These are phyloP conservation scores for Bettongia penicillata DNA, from an alignment of 2,113 vertebrate species.

Conservation along the genomic window DNA sequence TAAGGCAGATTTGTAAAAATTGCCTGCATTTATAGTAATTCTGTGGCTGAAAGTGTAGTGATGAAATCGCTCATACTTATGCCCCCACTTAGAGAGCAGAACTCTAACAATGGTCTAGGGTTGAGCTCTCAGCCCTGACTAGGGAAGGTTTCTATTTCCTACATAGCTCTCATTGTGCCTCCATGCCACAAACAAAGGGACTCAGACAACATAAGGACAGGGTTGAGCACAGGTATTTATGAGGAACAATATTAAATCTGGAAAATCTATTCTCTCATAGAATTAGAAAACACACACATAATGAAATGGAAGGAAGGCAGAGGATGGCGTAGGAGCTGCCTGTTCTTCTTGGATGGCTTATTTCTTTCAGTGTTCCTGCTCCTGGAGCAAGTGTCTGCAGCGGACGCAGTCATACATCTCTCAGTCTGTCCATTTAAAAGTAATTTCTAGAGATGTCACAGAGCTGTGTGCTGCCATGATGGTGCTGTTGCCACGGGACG, in stretches of 20 bases:
- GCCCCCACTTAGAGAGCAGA: background rate
- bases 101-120: too few relatives aligned
- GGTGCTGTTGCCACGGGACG: background rate
- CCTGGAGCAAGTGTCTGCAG: too few relatives aligned
- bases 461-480: background rate
- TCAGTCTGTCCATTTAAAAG: background rate
- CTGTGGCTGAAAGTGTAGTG: background rate
- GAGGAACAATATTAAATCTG: background rate
- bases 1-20: background rate
- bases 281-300: background rate
- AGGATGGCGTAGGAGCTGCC: background rate
- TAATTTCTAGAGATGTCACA: background rate
- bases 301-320: background rate
- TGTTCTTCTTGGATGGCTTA: background rate
- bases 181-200: background rate
- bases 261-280: background rate
- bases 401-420: background rate
- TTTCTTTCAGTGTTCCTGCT: background rate
- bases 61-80: background rate
- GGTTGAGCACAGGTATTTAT: background rate
- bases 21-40: background rate
- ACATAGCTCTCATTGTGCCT: background rate
- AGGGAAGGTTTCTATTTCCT: background rate
- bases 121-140: background rate
- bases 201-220: background rate